A percentile compares a stretch with the other conserved stretches of the same genome.
These are phyloP conservation scores for Cyclophora punctaria DNA, from an alignment of 2,888 invertebrate species.

Conservation along the genomic window DNA sequence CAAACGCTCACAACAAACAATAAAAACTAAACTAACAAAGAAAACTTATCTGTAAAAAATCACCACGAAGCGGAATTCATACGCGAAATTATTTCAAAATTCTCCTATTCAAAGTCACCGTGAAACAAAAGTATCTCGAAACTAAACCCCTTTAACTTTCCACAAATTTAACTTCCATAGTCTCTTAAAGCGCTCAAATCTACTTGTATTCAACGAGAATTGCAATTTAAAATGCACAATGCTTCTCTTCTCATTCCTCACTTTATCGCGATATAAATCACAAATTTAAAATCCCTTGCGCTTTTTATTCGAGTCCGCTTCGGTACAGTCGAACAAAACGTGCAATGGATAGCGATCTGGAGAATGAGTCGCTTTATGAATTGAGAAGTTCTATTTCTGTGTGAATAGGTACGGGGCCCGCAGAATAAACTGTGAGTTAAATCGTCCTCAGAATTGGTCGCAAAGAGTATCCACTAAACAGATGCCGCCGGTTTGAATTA, in stretches of 20 bases:
- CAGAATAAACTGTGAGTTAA: conserved; percentile 25
- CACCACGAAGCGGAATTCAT: too few relatives aligned
- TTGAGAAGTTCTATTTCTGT: conserved; percentile 19
- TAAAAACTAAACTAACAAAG: too few relatives aligned
- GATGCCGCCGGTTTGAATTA: background rate
- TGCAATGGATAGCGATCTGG: conserved; percentile 13
- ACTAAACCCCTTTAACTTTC: conserved; percentile 14
- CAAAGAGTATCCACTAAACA: conserved; percentile 15
- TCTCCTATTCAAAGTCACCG: background rate
- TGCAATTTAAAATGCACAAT: conserved; percentile 31
- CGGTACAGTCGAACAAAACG: conserved; percentile 1
- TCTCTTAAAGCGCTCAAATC: conserved; percentile 17
- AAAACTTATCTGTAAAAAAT: too few relatives aligned
- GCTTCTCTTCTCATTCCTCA: conserved; percentile 6
- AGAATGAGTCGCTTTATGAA: conserved; percentile 11
- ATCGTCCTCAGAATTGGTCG: conserved; percentile 20
- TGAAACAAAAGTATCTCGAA: conserved; percentile 8
- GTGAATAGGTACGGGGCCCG: conserved; percentile 15
- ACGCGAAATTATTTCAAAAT: background rate
- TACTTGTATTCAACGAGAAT: conserved; percentile 20
- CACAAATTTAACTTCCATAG: conserved; percentile 21
- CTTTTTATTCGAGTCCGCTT: background rate
- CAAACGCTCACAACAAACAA: too few relatives aligned
- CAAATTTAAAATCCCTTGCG: conserved; percentile 11
- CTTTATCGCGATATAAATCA: conserved; percentile 4